phyloP scores from a whole-genome alignment of 2,888 invertebrate species.

The Ennomos erosarius region DNA sequence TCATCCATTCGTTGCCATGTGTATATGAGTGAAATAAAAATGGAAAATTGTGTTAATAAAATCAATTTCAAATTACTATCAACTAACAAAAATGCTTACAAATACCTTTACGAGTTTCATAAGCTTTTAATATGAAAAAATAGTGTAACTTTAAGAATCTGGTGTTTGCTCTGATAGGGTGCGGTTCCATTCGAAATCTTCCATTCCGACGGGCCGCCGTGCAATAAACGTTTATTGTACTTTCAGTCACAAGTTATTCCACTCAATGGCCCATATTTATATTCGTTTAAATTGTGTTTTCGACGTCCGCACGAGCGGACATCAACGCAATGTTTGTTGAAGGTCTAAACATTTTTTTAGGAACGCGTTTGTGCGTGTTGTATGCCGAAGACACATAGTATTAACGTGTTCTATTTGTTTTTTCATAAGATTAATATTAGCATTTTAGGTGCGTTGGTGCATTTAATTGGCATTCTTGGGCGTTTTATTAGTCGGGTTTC shows the following conservation, averaged over 20 bases:
- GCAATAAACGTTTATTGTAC: slow-evolving; percentile 21
- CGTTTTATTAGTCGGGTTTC: slow-evolving; percentile 16
- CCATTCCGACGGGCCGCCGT: slow-evolving; percentile 1
- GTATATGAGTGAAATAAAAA: too few species aligned
- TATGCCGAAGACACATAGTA: slow-evolving; percentile 31
- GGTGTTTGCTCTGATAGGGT: background rate
- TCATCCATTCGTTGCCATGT: too few species aligned
- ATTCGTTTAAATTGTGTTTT: slow-evolving; percentile 31
- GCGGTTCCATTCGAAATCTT: slow-evolving; percentile 10
- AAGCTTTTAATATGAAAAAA: too few species aligned
- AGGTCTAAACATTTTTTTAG: slow-evolving; percentile 18
- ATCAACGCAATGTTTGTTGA: slow-evolving; percentile 26
- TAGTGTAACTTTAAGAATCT: too few species aligned
- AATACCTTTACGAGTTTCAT: too few species aligned
- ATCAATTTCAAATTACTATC: too few species aligned
- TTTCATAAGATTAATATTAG: slow-evolving; percentile 30
- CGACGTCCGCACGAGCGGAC: slow-evolving; percentile 28
- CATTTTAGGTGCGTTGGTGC: slow-evolving; percentile 27
- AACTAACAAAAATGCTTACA: too few species aligned
- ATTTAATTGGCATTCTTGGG: slow-evolving; percentile 38
- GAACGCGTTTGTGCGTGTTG: slow-evolving; percentile 27
- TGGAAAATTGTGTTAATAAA: too few species aligned
- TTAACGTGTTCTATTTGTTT: slow-evolving; percentile 31
- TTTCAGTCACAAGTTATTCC: slow-evolving; percentile 27
- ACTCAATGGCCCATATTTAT: slow-evolving; percentile 30